phyloP scores from a whole-genome alignment of 2,888 invertebrate species.

The Ferrisia virgata region DNA sequence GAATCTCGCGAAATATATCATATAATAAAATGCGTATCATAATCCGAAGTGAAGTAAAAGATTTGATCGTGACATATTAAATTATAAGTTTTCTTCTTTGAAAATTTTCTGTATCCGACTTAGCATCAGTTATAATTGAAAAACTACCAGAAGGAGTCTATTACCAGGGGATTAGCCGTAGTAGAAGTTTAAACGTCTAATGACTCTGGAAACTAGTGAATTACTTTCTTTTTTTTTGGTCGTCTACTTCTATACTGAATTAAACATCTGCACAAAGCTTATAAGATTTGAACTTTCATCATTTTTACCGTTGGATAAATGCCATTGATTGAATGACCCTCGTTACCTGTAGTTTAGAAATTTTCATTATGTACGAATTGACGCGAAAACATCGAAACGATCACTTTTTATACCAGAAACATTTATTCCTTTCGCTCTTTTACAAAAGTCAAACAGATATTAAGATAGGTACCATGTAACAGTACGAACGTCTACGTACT shows the following conservation, averaged over 20 bases:
- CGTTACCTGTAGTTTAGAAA: neutral
- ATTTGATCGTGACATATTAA: slow-evolving; percentile 33
- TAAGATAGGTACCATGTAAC: no score
- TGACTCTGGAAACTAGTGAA: slow-evolving; percentile 27
- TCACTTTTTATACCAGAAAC: neutral
- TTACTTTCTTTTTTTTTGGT: neutral
- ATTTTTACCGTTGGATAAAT: neutral
- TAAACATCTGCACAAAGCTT: slow-evolving; percentile 15
- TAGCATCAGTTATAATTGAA: slow-evolving; percentile 37
- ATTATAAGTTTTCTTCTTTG: slow-evolving; percentile 32
- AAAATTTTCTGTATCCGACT: slow-evolving; percentile 32
- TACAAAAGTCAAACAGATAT: no score
- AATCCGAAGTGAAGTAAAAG: slow-evolving; percentile 31
- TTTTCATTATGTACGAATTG: neutral
- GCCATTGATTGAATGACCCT: neutral
- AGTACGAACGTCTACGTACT: no score
- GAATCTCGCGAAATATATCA: slow-evolving; percentile 16
- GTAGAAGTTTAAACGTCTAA: slow-evolving; percentile 36
- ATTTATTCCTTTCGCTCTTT: neutral
- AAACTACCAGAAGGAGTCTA: slow-evolving; percentile 34
- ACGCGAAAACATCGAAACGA: neutral
- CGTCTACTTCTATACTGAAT: neutral
- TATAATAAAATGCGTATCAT: slow-evolving; percentile 33
- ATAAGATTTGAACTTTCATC: slow-evolving; percentile 32
- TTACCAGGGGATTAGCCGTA: slow-evolving; percentile 35